phyloP scores from a whole-genome alignment of 2,113 vertebrate species.

The Corythornis vintsioides region DNA sequence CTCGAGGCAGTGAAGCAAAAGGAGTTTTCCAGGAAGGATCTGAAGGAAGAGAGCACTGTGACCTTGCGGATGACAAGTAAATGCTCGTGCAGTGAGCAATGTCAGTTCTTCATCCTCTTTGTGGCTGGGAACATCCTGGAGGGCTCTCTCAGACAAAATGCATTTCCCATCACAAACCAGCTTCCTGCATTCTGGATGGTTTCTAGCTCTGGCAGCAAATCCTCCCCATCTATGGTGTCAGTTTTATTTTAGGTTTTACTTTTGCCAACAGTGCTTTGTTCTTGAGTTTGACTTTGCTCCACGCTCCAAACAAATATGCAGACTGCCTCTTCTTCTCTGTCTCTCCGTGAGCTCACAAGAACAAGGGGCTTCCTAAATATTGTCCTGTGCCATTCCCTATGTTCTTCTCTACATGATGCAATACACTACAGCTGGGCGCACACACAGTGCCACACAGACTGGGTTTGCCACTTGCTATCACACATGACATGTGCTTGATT shows the following conservation, averaged over 20 bases:
- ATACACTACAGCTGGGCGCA: rapidly evolving
- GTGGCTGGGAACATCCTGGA: conserved; percentile 59
- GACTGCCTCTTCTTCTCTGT: background rate
- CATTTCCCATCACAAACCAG: conserved; percentile 47
- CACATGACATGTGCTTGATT: background rate
- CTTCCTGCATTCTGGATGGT: conserved; percentile 60
- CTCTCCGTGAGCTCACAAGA: background rate
- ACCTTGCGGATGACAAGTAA: conserved; percentile 51
- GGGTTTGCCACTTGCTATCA: background rate
- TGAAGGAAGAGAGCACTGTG: conserved; percentile 13
- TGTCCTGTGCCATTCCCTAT: background rate
- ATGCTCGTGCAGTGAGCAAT: conserved; percentile 33
- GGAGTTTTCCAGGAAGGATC: conserved; percentile 17
- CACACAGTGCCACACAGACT: background rate
- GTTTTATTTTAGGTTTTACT: conserved; percentile 50
- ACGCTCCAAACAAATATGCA: background rate
- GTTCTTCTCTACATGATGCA: background rate
- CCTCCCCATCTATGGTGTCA: conserved; percentile 34
- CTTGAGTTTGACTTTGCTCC: conserved; percentile 62
- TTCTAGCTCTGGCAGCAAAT: conserved; percentile 38
- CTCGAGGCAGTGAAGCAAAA: conserved; percentile 33
- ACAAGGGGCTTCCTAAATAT: background rate
- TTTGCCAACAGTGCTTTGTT: conserved; percentile 27
- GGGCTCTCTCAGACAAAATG: conserved; percentile 47
- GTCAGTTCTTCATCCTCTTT: conserved; percentile 55